phyloP scores from a whole-genome alignment of 2,888 invertebrate species.

The Rhopalosiphum nymphaeae region DNA sequence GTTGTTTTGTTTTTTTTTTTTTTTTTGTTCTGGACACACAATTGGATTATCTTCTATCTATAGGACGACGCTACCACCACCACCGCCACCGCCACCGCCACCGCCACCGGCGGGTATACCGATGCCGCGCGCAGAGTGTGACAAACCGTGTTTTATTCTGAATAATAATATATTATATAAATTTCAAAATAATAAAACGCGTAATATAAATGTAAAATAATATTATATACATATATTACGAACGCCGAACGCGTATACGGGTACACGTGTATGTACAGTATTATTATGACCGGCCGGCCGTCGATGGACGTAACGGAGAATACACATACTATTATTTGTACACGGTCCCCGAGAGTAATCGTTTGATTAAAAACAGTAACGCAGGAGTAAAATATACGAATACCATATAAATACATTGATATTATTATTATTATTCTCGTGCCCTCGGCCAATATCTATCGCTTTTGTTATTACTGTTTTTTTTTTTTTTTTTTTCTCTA shows the following conservation, averaged over 20 bases:
- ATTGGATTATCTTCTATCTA: conserved; percentile 62
- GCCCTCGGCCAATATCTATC: conserved; percentile 15
- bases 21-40: conserved; percentile 37
- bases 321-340: conserved; percentile 12
- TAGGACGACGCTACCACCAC: conserved; percentile 9
- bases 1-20: conserved; percentile 32
- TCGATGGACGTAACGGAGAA: neutral
- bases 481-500: conserved; percentile 11
- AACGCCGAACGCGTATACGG: neutral
- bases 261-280: too few species aligned
- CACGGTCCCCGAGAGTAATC: neutral
- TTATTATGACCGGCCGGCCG: neutral
- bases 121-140: conserved; percentile 31
- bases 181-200: neutral
- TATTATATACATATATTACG: neutral
- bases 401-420: neutral
- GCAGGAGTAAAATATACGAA: neutral
- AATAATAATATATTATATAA: conserved; percentile 23
- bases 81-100: neutral
- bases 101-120: too few species aligned
- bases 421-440: conserved; percentile 28
- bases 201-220: conserved; percentile 22
- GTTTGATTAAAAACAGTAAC: conserved; percentile 33
- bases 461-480: conserved; percentile 29
- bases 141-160: conserved; percentile 59